Conservation (phyloP, 2,113 vertebrate species). For the Lynx canadensis region DNA sequence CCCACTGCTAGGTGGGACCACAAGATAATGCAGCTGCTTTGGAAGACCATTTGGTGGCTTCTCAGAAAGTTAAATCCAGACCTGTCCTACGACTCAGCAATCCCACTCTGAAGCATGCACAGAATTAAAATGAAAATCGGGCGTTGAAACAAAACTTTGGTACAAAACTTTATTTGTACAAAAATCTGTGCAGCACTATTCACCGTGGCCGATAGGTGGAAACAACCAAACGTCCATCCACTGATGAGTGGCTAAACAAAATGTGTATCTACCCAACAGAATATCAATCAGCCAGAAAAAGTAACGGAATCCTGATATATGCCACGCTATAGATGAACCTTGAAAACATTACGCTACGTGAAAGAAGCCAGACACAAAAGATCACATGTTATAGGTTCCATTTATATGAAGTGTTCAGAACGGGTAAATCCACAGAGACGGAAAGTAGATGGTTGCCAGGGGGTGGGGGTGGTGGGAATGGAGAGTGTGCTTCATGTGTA, state of each 20-base stretch:
- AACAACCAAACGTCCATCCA: neutral
- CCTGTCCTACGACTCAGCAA: neutral
- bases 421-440: neutral
- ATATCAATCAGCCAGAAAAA: neutral
- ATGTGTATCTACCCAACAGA: too few species aligned
- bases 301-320: neutral
- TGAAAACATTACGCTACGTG: neutral
- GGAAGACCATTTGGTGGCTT: neutral
- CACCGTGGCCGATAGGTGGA: neutral
- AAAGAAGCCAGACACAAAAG: neutral
- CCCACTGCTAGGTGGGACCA: neutral
- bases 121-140: neutral
- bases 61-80: neutral
- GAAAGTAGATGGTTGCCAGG: too few species aligned
- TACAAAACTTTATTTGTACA: neutral
- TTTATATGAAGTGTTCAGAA: neutral
- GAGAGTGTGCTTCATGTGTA: neutral
- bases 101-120: neutral
- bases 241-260: neutral
- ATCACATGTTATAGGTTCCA: neutral
- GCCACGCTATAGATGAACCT: neutral
- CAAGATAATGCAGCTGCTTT: too few species aligned
- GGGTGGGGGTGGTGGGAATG: neutral
- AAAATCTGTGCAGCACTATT: neutral
- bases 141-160: neutral